Percentiles rank a stretch among this genome's conserved stretches.
Evolutionary conservation across 2,888 invertebrate genomes (phyloP).

Genomic region (Brenthis ino): DNA sequence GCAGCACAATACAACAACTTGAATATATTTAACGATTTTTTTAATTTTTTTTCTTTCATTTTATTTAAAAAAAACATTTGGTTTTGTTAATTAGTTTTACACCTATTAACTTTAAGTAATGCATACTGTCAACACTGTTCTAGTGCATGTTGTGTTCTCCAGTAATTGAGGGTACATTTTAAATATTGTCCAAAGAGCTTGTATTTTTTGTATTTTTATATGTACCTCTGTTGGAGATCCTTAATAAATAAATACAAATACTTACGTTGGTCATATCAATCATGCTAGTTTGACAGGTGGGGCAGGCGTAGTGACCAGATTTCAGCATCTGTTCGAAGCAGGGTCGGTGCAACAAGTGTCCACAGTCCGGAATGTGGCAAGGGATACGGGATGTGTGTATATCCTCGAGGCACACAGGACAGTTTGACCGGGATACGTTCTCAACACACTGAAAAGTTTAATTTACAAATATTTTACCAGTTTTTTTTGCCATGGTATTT

Average conservation of each 20-base stretch:
- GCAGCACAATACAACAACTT: neutral
- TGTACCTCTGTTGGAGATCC: too few relatives aligned
- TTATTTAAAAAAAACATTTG: too few relatives aligned
- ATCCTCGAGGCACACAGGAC: slow-evolving; percentile 94
- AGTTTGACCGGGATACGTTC: slow-evolving; percentile 93
- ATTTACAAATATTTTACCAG: neutral
- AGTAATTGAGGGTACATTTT: too few relatives aligned
- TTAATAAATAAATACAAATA: slow-evolving; percentile 15
- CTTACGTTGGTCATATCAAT: slow-evolving; percentile 89
- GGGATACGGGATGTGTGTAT: slow-evolving; percentile 95
- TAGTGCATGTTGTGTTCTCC: too few relatives aligned
- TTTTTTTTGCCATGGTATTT: too few relatives aligned
- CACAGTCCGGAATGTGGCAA: slow-evolving; percentile 94
- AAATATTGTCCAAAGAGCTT: too few relatives aligned
- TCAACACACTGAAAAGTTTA: slow-evolving; percentile 88
- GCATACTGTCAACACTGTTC: too few relatives aligned
- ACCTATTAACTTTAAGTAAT: too few relatives aligned
- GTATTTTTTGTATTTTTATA: too few relatives aligned
- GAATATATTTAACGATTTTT: too few relatives aligned
- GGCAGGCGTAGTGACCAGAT: slow-evolving; percentile 93
- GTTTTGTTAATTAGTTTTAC: too few relatives aligned
- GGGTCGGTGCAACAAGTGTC: slow-evolving; percentile 92
- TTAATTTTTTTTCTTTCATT: too few relatives aligned
- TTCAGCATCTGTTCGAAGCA: slow-evolving; percentile 90
- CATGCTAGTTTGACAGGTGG: slow-evolving; percentile 93